Base-by-base conservation (phyloP, 2,888 invertebrate species). In the Polia nebulosa region DNA sequence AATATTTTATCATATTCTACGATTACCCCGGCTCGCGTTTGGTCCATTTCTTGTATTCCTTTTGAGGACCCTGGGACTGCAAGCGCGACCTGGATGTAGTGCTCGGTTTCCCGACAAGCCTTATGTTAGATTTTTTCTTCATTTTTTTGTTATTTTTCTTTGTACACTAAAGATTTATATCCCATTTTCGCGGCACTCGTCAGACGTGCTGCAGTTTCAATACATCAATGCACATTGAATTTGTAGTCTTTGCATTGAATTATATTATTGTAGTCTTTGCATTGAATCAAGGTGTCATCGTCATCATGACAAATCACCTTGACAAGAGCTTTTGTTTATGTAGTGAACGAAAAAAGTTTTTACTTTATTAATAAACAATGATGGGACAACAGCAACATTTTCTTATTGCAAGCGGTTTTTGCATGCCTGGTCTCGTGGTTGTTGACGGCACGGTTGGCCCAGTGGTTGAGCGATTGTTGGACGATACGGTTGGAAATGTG, bases 21-120 rank as follows among this genome's bases (percentile, higher is more conserved):
- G 5, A 6, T 47, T 65, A 79, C 88, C 83, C 72, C 85, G 90
- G 70, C 67, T 17, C 83, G 78, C 82, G 83, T 45, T 75, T 86
- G 2, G 84, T 84, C 91, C 90, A 92, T 65, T 86, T 88, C 65
- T 89, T 91, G 57, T 86, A 89, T 32, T 91, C 92, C 60, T 85
- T 90, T 27, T 84, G 82, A 0, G 86, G 83, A 0, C n/a, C 20
- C 0, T 8, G 45, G 8, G 7, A 0, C 17, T 4, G 7, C 4
- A 78, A 78, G 55, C 83, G 83, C 80, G 82, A 75, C 47, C 60
- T 81, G 13, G 76, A 49, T 13, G 49, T 25, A 27, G 29, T 13
- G 32, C 59, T 41, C 13, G 17, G 52, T 32, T 76, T 56, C 11
- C 27, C 29, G 36, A 45, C 36, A 7, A 53, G 20, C 27, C 11